Conservation (phyloP, 1,140 invertebrate species). For the Archivesica marissinica region DNA sequence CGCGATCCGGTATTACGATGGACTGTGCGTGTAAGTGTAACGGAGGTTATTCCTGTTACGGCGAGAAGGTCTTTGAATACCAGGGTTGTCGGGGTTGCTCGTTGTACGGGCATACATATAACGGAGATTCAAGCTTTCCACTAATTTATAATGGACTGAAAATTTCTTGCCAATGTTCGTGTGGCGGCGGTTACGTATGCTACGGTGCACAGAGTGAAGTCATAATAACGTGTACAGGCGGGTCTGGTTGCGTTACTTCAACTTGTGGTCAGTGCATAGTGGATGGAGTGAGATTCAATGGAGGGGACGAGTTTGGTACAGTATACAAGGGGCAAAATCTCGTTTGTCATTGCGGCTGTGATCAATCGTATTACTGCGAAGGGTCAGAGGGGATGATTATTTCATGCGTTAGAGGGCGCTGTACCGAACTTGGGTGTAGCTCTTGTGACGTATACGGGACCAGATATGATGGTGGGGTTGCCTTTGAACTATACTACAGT, state of each 20-base stretch:
- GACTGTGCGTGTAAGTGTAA: conserved; percentile 64
- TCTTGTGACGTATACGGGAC: conserved; percentile 29
- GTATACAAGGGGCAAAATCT: conserved; percentile 24
- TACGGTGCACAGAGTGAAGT: conserved; percentile 1
- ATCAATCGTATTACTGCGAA: conserved; percentile 58
- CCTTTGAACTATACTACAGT: conserved; percentile 15
- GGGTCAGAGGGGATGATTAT: conserved; percentile 25
- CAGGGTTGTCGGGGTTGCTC: conserved; percentile 33
- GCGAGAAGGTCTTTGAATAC: neutral
- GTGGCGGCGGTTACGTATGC: conserved; percentile 39
- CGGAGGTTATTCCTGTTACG: conserved; percentile 55
- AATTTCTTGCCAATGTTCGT: conserved; percentile 33
- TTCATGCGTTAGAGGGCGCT: conserved; percentile 25
- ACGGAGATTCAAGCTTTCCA: conserved; percentile 32
- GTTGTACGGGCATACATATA: conserved; percentile 5
- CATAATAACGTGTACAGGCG: conserved; percentile 35
- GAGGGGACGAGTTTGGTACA: conserved; percentile 39
- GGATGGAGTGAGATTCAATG: conserved; percentile 29
- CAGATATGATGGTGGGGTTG: neutral
- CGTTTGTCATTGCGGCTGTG: conserved; percentile 50
- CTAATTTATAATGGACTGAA: conserved; percentile 41
- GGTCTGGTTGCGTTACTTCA: conserved; percentile 35
- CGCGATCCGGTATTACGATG: conserved; percentile 57
- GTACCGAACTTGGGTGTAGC: conserved; percentile 47
- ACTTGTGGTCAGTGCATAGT: conserved; percentile 46